These are phyloP conservation scores for Platichthys flesus DNA, from an alignment of 2,113 vertebrate species.

Conservation along the genomic window DNA sequence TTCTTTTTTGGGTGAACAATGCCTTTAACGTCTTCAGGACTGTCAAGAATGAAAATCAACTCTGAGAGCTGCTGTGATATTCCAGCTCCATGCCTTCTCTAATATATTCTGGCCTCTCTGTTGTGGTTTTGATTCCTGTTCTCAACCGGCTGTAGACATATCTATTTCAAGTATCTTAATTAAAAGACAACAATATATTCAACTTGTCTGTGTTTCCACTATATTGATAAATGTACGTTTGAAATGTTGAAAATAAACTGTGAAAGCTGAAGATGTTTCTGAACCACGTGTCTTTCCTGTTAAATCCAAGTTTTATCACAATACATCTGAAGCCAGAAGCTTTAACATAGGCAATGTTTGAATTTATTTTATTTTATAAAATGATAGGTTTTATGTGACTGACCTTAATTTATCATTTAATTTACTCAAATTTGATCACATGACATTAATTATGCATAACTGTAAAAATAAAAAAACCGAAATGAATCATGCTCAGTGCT, in stretches of 20 bases:
- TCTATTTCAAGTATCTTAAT: constrained; percentile 49
- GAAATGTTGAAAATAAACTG: neutral
- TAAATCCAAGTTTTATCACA: neutral
- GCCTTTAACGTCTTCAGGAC: neutral
- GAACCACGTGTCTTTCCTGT: too few species aligned
- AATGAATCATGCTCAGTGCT: neutral
- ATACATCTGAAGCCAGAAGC: neutral
- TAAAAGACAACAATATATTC: neutral
- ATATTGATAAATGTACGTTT: neutral
- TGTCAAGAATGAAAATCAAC: neutral
- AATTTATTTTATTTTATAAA: too few species aligned
- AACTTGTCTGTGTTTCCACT: neutral
- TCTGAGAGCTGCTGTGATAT: neutral
- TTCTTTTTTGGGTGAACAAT: too few species aligned
- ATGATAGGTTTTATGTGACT: neutral
- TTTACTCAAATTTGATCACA: neutral
- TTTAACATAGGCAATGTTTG: too few species aligned
- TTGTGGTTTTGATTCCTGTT: constrained; percentile 22
- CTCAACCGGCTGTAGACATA: constrained; percentile 31
- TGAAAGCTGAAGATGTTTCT: neutral
- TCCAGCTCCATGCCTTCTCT: neutral
- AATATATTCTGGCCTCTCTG: neutral
- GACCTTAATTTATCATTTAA: neutral
- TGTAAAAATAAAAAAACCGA: neutral
- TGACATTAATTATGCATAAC: neutral